Conservation (phyloP, 2,113 vertebrate species). For the Rhabdornis inornatus region DNA sequence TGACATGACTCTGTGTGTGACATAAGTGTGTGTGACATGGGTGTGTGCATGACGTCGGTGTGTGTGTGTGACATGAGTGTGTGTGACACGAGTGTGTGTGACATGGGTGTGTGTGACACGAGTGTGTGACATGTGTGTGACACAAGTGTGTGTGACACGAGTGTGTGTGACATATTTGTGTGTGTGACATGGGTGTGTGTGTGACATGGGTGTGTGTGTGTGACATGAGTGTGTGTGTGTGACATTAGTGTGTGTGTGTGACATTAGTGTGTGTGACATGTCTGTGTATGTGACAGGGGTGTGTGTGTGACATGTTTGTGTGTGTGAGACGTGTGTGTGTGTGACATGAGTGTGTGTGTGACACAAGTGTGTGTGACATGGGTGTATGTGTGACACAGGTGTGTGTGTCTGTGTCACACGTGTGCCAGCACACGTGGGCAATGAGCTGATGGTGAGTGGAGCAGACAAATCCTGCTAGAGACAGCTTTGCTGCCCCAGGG, state of each 20-base stretch:
- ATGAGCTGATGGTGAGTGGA: accelerated
- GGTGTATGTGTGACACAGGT: background rate
- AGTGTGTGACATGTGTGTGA: background rate
- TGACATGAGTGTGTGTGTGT: background rate
- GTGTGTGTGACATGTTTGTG: background rate
- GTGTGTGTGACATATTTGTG: too few relatives aligned
- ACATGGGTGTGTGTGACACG: background rate
- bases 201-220: background rate
- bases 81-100: too few relatives aligned
- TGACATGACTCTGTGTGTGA: background rate
- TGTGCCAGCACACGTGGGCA: accelerated
- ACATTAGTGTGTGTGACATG: too few relatives aligned
- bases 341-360: background rate
- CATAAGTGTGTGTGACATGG: too few relatives aligned
- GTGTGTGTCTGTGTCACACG: too few relatives aligned
- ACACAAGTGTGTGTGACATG: too few relatives aligned
- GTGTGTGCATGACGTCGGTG: accelerated
- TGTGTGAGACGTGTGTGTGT: too few relatives aligned
- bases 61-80: too few relatives aligned
- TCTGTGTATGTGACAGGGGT: too few relatives aligned
- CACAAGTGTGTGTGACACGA: background rate
- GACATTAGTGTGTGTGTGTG: too few relatives aligned
- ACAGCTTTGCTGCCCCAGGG: background rate
- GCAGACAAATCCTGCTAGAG: background rate
- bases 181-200: too few relatives aligned